Evolutionary conservation across 1,140 invertebrate genomes (phyloP), one percentile per base, ranked within the genome.

Genomic region (Lepidurus apus): DNA sequence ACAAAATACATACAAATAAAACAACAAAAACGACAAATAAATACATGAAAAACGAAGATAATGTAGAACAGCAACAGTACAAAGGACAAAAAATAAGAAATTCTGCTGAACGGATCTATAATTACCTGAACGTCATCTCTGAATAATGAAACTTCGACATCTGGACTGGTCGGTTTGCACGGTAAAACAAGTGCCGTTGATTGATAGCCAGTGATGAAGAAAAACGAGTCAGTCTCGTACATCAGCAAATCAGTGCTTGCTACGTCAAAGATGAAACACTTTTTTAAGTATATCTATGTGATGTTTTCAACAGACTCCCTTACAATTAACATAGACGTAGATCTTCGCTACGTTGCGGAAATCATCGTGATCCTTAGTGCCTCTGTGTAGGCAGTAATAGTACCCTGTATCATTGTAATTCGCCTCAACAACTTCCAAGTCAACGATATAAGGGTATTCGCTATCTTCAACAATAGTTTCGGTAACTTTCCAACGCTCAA

Each of bases 111-210:
- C n/a, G n/a, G 45, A 47, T 11, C 17, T 4, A 4, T 47, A 11
- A 7, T 65, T 17, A 65, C 53, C 53, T 65, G 53, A n/a, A n/a
- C 53, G 8, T 17, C 53, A 9, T 21, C 17, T 11, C 7, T 0
- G 13, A 65, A 9, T 7, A 65, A 21, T 21, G 53, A n/a, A n/a
- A 79, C n/a, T 42, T 79, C n/a, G 34, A 79, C 74, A 7, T 79
- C 44, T 26, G 78, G 78, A 24, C 74, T 74, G 13, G 78, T 79
- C 13, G 78, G 78, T 34, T 43, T 74, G 21, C 78, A 79, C 3
- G 78, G 78, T 47, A 79, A 45, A 21, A 74, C 73, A 24, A 45
- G 42, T 8, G 34, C 42, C 11, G 17, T n/a, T 17, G 73, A 74
- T 34, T 79, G 42, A 13, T 43, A 34, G 17, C 73, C 74, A 13